Evolutionary conservation across 1,140 invertebrate genomes (phyloP).

Genomic region (Leptinotarsa texana): DNA sequence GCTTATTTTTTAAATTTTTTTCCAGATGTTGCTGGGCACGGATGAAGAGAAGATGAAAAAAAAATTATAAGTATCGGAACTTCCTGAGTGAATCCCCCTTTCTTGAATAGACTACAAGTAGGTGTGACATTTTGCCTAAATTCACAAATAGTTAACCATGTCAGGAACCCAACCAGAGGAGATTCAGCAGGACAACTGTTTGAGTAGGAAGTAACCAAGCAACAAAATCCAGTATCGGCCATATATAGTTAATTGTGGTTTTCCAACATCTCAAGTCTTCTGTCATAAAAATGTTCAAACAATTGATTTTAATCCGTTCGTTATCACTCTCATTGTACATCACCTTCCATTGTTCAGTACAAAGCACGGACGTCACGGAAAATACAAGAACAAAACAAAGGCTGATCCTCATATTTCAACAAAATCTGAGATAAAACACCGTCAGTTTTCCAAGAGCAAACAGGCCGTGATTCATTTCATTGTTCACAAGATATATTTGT

Average conservation of each 20-base stretch:
- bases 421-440: constrained; percentile 16
- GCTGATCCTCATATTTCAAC: constrained; percentile 13
- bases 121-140: too few species aligned
- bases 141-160: too few species aligned
- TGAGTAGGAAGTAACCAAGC: not conserved
- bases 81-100: too few species aligned
- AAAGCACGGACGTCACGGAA: constrained; percentile 10
- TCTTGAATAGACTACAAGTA: too few species aligned
- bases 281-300: constrained; percentile 3
- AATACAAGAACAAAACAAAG: constrained; percentile 15
- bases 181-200: too few species aligned
- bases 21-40: too few species aligned
- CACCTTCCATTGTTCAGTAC: not conserved
- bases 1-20: too few species aligned
- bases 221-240: not conserved
- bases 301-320: constrained; percentile 2
- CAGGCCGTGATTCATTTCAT: constrained; percentile 29
- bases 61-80: too few species aligned
- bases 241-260: not conserved
- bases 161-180: too few species aligned
- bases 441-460: constrained; percentile 26
- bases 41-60: too few species aligned
- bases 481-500: constrained; percentile 29
- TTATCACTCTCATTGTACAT: constrained; percentile 9
- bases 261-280: constrained; percentile 1